Evolutionary conservation across 2,113 vertebrate species (phyloP).

Genomic region (Gobiocypris rarus): DNA sequence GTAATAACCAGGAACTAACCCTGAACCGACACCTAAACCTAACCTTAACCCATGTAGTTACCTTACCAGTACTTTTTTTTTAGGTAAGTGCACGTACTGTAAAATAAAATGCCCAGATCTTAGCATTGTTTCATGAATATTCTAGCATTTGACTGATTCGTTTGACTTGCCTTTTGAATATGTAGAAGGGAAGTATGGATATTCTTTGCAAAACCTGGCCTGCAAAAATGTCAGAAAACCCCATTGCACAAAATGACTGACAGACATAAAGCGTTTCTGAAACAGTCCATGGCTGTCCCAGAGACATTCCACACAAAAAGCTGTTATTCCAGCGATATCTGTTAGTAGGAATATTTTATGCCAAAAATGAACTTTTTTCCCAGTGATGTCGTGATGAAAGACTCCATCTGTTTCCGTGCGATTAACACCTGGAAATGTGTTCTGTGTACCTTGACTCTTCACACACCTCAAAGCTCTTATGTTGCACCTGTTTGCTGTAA

Average conservation of each 20-base stretch:
- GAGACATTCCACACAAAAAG: background rate
- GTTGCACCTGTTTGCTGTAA: background rate
- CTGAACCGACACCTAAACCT: too few species aligned
- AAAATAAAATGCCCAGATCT: background rate
- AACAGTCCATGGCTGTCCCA: background rate
- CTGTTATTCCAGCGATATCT: background rate
- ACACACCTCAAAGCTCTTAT: background rate
- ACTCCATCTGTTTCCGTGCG: background rate
- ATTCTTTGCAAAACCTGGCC: background rate
- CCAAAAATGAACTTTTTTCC: background rate
- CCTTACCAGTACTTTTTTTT: too few species aligned
- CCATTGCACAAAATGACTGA: background rate
- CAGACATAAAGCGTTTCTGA: background rate
- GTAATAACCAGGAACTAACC: too few species aligned
- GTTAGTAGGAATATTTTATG: background rate
- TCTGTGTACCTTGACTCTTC: background rate
- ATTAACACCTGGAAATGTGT: conserved; percentile 11
- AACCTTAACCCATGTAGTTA: too few species aligned
- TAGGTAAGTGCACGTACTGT: too few species aligned
- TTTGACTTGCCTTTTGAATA: background rate
- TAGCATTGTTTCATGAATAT: background rate
- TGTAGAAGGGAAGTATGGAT: background rate
- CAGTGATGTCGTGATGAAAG: conserved; percentile 15
- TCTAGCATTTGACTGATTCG: background rate
- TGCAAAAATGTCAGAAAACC: background rate